A percentile compares a stretch with the other conserved stretches of the same genome.
phyloP scores from a whole-genome alignment of 2,888 invertebrate species.

The Pardosa pseudoannulata region DNA sequence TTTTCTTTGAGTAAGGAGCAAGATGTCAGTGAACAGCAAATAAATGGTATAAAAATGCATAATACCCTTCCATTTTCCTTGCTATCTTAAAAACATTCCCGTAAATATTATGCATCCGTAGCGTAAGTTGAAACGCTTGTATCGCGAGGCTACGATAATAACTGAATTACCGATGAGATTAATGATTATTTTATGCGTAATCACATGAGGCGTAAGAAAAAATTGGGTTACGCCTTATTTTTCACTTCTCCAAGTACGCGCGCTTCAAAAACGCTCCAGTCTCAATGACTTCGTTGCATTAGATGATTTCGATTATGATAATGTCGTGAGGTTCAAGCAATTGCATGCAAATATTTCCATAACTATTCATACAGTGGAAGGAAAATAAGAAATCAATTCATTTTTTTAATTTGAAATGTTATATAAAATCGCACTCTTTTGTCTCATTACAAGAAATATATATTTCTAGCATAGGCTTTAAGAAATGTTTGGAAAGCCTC shows the following conservation, averaged over 20 bases:
- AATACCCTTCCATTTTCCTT: neutral
- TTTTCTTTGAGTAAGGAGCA: neutral
- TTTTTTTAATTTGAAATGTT: no score
- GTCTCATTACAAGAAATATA: no score
- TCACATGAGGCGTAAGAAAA: conserved; percentile 3
- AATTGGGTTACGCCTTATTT: conserved; percentile 7
- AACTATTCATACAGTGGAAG: neutral
- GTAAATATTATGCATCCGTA: neutral
- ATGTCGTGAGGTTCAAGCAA: neutral
- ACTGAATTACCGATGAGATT: conserved; percentile 21
- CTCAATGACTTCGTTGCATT: neutral
- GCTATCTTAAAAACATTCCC: neutral
- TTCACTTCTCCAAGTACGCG: neutral
- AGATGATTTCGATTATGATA: conserved; percentile 8
- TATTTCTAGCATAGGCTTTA: no score
- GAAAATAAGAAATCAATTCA: neutral
- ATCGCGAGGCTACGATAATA: neutral
- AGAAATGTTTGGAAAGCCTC: no score
- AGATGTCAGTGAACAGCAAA: neutral
- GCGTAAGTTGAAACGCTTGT: conserved; percentile 1
- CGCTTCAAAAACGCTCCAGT: neutral
- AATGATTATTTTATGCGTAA: conserved; percentile 29
- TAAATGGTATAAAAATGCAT: conserved; percentile 11
- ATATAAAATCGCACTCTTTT: no score
- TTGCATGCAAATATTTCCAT: neutral